Evolutionary conservation across 2,113 vertebrate genomes (phyloP).

Genomic region (Cebus imitator): DNA sequence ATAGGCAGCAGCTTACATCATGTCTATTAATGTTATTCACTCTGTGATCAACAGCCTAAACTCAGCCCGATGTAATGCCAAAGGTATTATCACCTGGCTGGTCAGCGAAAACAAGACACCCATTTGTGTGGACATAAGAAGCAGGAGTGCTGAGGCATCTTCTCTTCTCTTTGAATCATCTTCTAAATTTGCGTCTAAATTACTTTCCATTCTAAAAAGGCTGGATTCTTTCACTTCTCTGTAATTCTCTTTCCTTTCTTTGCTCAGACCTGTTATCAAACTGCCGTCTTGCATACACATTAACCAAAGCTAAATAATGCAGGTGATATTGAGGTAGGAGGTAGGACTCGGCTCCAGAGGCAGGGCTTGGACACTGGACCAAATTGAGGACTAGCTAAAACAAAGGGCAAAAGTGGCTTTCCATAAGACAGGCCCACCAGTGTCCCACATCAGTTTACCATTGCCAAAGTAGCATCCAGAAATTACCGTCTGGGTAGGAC

Average conservation of each 20-base stretch:
- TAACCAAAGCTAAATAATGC: constrained; percentile 37
- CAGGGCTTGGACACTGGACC: no score
- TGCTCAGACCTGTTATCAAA: background rate
- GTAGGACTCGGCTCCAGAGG: no score
- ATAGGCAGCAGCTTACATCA: background rate
- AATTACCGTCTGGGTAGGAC: no score
- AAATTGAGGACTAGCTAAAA: no score
- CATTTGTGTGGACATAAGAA: background rate
- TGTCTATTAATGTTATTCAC: background rate
- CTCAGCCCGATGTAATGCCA: background rate
- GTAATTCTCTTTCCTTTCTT: background rate
- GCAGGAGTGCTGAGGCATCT: background rate
- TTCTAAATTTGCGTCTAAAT: background rate
- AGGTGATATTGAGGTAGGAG: background rate
- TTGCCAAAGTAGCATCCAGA: no score
- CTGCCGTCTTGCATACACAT: background rate
- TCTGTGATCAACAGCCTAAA: background rate
- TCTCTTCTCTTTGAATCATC: background rate
- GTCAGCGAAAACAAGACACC: background rate
- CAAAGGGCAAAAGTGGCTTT: no score
- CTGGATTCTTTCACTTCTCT: background rate
- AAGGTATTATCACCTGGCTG: background rate
- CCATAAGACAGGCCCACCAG: no score
- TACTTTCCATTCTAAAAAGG: background rate
- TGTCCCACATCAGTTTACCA: no score